Evolutionary conservation across 2,113 vertebrate species (phyloP).

Genomic region (Oostethus manadensis): DNA sequence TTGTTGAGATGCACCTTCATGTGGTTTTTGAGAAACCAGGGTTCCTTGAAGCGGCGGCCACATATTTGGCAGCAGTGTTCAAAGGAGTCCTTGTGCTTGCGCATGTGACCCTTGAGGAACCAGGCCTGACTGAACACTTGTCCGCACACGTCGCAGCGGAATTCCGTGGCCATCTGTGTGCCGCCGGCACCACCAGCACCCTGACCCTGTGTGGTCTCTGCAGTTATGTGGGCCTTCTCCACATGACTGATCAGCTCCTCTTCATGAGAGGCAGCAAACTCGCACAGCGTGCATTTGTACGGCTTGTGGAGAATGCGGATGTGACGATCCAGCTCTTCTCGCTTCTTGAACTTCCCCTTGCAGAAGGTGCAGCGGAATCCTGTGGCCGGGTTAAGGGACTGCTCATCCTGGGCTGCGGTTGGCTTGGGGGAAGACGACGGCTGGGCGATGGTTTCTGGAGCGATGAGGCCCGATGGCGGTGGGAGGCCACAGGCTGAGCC

Average conservation of each 20-base stretch:
- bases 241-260: conserved; percentile 96
- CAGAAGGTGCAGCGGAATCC: conserved; percentile 97
- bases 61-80: conserved; percentile 99
- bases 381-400: conserved; percentile 72
- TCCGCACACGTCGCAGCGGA: conserved; percentile 93
- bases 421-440: conserved; percentile 87
- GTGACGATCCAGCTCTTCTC: conserved; percentile 93
- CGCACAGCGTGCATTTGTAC: conserved; percentile 97
- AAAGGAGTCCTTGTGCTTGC: conserved; percentile 99
- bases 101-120: conserved; percentile 99
- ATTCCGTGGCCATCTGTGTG: conserved; percentile 84
- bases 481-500: conserved; percentile 82
- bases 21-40: conserved; percentile 99
- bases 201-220: conserved; percentile 86
- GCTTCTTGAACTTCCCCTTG: conserved; percentile 98
- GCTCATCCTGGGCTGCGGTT: conserved; percentile 80
- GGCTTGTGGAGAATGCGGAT: conserved; percentile 98
- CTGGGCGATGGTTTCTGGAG: conserved; percentile 78
- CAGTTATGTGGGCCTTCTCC: conserved; percentile 97
- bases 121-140: conserved; percentile 98
- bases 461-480: conserved; percentile 74
- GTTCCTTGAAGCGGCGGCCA: conserved; percentile 95
- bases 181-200: conserved; percentile 76
- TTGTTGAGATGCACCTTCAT: conserved; percentile 99
- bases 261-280: conserved; percentile 94